Evolutionary conservation across 2,797 vertebrate genomes (phyloP), one percentile per base, ranked within the genome.

Genomic region (Linurgus olivaceus): DNA sequence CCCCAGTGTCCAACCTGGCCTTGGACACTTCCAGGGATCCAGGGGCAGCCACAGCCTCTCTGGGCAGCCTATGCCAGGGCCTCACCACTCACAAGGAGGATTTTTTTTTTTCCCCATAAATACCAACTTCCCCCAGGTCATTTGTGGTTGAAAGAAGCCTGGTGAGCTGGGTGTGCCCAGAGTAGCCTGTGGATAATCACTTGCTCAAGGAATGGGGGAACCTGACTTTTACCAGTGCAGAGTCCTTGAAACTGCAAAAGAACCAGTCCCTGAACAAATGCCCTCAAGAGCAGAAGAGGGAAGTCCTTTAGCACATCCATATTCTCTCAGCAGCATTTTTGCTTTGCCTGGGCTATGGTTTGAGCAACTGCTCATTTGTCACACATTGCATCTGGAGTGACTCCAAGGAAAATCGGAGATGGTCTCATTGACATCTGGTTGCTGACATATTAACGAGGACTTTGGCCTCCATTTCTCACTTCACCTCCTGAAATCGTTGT

Each of bases 31-130:
- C 21, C 66, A 84, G 45, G 38, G 20, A 47, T 21, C 20, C 42
- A 65, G 38, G 18, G 21, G 9, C 44, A 58, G 3, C 25, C 51
- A 2, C 33, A 65, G 13, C 13, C 71, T 1, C 65, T 65, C 72
- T 40, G 38, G 15, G 15, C 2, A 76, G 0, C 12, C 51, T 35
- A 4, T 47, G 0, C 25, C 65, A 71, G 12, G 0, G 20, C 15
- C 14, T 57, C 3, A 0, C 2, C 17, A 12, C 5, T 9, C 25
- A 28, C 12, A 35, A 25, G 19, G 26, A 58, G 35, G 5, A 40
- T 21, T 15, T 59, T 59, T 58, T 59, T 58, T 44, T 42, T 42
- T 29, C 59, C 52, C 51, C 18, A 6, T 42, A 42, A 52, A 74
- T 40, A 6, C 2, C 16, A 29, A 21, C 23, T 52, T 67, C 28